phyloP scores from a whole-genome alignment of 2,797 vertebrate genomes.

The Oryzias dopingdopingensis region DNA sequence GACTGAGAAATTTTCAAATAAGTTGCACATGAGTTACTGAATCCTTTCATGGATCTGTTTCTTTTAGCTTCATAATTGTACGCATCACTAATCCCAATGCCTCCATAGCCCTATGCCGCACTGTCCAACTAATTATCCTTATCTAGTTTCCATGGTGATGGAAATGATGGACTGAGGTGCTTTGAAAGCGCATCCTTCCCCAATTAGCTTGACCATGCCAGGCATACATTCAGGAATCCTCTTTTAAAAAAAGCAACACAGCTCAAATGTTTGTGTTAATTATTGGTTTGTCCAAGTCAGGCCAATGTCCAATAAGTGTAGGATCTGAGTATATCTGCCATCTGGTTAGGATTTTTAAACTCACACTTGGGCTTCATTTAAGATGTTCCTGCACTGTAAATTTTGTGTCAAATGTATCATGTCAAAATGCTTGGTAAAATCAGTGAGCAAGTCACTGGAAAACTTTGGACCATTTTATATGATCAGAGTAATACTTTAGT shows the following conservation, averaged over 20 bases:
- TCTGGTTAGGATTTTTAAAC: slow-evolving; percentile 31
- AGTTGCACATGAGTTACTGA: slow-evolving; percentile 29
- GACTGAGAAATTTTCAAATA: slow-evolving; percentile 34
- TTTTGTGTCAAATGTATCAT: slow-evolving; percentile 4
- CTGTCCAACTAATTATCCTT: slow-evolving; percentile 71
- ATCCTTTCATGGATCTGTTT: slow-evolving; percentile 37
- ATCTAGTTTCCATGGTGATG: slow-evolving; percentile 61
- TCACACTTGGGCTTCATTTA: slow-evolving; percentile 2
- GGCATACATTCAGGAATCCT: slow-evolving; percentile 32
- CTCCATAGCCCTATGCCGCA: slow-evolving; percentile 30
- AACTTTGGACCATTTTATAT: too few relatives aligned
- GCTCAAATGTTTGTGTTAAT: slow-evolving; percentile 42
- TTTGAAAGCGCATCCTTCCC: slow-evolving; percentile 43
- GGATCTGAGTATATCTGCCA: slow-evolving; percentile 22
- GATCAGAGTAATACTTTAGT: too few relatives aligned
- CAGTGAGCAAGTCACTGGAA: too few relatives aligned
- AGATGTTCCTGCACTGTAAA: slow-evolving; percentile 9
- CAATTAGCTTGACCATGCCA: slow-evolving; percentile 62
- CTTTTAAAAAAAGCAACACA: slow-evolving; percentile 40
- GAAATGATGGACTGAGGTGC: slow-evolving; percentile 67
- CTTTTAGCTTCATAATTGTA: slow-evolving; percentile 45
- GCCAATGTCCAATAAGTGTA: slow-evolving; percentile 41
- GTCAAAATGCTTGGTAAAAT: slow-evolving; percentile 13
- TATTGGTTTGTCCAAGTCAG: slow-evolving; percentile 31
- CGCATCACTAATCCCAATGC: slow-evolving; percentile 37